Percentiles rank a stretch among this genome's conserved stretches.
These are phyloP conservation scores for Paedocypris micromegethes DNA, from an alignment of 2,797 vertebrate species.

Conservation along the genomic window DNA sequence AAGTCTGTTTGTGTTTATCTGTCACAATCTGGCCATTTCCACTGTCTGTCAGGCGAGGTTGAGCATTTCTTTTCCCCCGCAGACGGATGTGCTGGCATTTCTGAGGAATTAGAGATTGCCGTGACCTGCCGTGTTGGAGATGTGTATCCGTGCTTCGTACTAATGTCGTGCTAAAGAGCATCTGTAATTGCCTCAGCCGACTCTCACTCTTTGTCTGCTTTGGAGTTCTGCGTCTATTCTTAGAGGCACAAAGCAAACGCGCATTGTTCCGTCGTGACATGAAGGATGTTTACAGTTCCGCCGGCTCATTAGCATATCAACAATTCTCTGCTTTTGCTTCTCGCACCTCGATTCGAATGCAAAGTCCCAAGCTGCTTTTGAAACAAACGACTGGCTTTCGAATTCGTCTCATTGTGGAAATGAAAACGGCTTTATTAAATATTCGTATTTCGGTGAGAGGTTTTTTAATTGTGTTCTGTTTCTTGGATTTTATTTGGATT, in stretches of 20 bases:
- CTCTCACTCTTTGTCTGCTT: slow-evolving; percentile 9
- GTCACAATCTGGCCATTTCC: slow-evolving; percentile 35
- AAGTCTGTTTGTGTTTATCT: slow-evolving; percentile 45
- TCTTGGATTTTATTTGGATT: too few species aligned
- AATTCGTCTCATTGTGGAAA: background rate
- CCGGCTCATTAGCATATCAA: slow-evolving; percentile 14
- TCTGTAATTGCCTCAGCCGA: slow-evolving; percentile 22
- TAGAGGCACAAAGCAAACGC: background rate
- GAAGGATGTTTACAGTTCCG: slow-evolving; percentile 30
- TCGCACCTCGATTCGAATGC: background rate
- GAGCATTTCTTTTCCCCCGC: background rate
- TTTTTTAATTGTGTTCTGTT: too few species aligned
- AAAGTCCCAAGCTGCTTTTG: background rate
- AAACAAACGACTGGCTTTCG: background rate
- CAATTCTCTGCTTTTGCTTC: background rate
- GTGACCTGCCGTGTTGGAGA: slow-evolving; percentile 18
- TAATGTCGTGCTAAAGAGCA: slow-evolving; percentile 17
- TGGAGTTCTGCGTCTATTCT: slow-evolving; percentile 9
- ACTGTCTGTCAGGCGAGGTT: slow-evolving; percentile 22
- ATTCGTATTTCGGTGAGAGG: too few species aligned
- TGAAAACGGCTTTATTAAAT: background rate
- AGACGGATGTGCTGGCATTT: slow-evolving; percentile 34
- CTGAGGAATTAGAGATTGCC: slow-evolving; percentile 20
- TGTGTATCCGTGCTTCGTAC: slow-evolving; percentile 7
- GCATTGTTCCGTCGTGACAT: slow-evolving; percentile 11